Conservation (phyloP, 2,888 invertebrate species). For the Pterostichus madidus region DNA sequence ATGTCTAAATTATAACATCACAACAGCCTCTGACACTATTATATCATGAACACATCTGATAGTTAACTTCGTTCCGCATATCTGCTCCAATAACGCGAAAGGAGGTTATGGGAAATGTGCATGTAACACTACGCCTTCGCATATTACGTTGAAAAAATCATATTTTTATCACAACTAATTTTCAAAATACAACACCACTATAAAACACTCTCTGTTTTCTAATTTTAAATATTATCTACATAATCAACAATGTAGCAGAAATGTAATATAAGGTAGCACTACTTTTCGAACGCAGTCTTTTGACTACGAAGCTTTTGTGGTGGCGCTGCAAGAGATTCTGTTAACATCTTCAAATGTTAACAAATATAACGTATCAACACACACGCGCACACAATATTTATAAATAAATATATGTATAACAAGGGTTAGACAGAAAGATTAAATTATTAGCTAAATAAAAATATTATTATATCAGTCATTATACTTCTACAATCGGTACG, state of each 20-base stretch:
- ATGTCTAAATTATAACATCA: conserved; percentile 76
- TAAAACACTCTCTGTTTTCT: not conserved
- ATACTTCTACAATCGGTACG: not conserved
- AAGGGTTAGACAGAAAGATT: not conserved
- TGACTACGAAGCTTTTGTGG: conserved; percentile 39
- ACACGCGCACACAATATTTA: not conserved
- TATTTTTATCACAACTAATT: conserved; percentile 12
- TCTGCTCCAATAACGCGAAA: conserved; percentile 87
- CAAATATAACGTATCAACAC: conserved; percentile 10
- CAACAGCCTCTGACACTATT: conserved; percentile 77
- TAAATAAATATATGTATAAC: not conserved
- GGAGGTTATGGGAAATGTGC: conserved; percentile 88
- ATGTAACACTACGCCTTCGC: conserved; percentile 82
- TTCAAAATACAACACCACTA: not conserved
- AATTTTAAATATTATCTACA: not conserved
- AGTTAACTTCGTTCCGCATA: conserved; percentile 87
- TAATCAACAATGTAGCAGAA: not conserved
- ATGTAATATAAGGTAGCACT: conserved; percentile 23
- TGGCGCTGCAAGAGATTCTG: conserved; percentile 29
- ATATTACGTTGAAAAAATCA: not conserved
- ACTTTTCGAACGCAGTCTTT: conserved; percentile 41
- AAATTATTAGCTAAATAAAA: not conserved
- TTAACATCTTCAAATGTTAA: conserved; percentile 45
- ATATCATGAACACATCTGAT: conserved; percentile 83
- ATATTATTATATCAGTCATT: conserved; percentile 4